phyloP scores from a whole-genome alignment of 2,113 vertebrate species.

The Chaetorhynchus papuensis region DNA sequence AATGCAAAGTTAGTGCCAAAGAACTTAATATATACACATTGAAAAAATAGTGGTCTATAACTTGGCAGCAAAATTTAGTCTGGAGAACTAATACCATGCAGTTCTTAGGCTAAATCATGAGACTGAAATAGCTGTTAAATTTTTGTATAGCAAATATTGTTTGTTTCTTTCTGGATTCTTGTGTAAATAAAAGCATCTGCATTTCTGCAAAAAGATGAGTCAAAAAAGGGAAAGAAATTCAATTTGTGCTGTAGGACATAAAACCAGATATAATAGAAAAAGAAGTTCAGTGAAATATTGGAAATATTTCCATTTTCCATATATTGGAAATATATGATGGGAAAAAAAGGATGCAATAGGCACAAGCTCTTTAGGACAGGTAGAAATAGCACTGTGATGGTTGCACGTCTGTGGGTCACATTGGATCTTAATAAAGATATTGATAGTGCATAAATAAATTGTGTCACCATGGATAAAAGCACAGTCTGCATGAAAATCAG shows the following conservation, averaged over 20 bases:
- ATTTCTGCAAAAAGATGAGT: background rate
- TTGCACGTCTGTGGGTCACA: background rate
- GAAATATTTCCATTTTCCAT: no score
- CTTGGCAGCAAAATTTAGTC: background rate
- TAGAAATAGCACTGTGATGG: background rate
- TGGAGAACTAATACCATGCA: background rate
- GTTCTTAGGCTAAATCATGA: background rate
- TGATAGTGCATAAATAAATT: background rate
- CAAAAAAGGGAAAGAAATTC: background rate
- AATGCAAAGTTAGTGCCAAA: background rate
- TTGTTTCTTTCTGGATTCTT: background rate
- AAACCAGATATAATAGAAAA: background rate
- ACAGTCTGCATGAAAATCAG: background rate
- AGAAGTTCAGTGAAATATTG: background rate
- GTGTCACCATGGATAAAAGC: background rate
- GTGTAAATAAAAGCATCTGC: background rate
- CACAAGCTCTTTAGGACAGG: background rate
- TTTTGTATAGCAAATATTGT: background rate
- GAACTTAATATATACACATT: background rate
- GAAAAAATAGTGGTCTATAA: background rate
- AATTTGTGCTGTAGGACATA: background rate
- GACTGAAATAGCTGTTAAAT: background rate
- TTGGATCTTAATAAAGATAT: background rate
- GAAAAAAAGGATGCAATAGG: background rate
- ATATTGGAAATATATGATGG: no score